Conservation (phyloP, 2,888 invertebrate species). For the Lithophane ornitopus region DNA sequence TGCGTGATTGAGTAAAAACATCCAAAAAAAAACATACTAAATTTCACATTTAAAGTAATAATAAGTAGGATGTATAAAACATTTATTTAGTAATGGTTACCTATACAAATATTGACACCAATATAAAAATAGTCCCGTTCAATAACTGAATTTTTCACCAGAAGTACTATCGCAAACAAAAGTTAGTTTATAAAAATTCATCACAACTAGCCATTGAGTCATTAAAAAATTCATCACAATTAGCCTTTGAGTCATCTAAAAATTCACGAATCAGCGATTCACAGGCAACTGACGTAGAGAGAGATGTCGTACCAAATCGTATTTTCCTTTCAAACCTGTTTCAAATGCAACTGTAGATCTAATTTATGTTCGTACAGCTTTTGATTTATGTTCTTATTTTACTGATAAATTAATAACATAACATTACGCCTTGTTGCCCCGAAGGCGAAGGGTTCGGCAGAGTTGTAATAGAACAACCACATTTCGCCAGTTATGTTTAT, state of each 20-base stretch:
- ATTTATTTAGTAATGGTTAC: neutral
- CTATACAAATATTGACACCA: neutral
- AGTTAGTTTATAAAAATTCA: slow-evolving; percentile 18
- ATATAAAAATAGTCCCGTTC: neutral
- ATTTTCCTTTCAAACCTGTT: slow-evolving; percentile 45
- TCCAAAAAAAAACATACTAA: too few relatives aligned
- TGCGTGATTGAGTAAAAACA: too few relatives aligned
- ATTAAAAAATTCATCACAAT: slow-evolving; percentile 55
- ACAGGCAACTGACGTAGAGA: slow-evolving; percentile 60
- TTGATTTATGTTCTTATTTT: neutral
- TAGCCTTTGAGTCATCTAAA: slow-evolving; percentile 50
- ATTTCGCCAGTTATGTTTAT: too few relatives aligned
- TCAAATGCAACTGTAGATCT: slow-evolving; percentile 17
- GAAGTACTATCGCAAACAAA: slow-evolving; percentile 13
- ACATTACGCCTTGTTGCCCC: too few relatives aligned
- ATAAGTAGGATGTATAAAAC: too few relatives aligned
- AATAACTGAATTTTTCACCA: neutral
- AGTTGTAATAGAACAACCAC: too few relatives aligned
- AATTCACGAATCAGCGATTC: slow-evolving; percentile 63
- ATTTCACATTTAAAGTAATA: too few relatives aligned
- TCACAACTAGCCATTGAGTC: slow-evolving; percentile 30
- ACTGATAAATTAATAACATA: neutral
- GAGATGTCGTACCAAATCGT: slow-evolving; percentile 61
- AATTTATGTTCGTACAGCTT: neutral
- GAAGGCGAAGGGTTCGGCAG: too few relatives aligned